phyloP scores from a whole-genome alignment of 2,113 vertebrate genomes.

The Suricata suricatta region DNA sequence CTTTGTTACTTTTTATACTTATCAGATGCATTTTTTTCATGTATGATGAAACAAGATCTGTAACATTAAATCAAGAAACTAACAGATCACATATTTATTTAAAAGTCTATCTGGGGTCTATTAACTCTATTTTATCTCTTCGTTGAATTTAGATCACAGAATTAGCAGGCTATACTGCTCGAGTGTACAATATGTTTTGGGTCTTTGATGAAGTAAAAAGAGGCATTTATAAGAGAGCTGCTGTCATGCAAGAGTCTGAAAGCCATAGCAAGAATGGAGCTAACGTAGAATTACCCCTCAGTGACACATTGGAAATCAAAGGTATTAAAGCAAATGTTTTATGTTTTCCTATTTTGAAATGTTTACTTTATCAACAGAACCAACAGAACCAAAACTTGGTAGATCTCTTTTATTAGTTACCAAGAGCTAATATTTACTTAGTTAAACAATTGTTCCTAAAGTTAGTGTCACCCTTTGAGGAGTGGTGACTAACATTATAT shows the following conservation, averaged over 20 bases:
- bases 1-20: not conserved
- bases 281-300: conserved; percentile 86
- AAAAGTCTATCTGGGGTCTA: not conserved
- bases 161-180: conserved; percentile 96
- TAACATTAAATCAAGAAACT: conserved; percentile 20
- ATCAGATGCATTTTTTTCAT: not conserved
- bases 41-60: not conserved
- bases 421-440: not conserved
- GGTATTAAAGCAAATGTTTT: conserved; percentile 84
- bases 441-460: conserved; percentile 16
- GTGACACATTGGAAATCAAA: conserved; percentile 92
- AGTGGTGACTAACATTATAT: not conserved
- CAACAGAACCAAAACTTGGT: not conserved
- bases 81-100: not conserved
- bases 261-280: conserved; percentile 82
- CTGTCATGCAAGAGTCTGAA: conserved; percentile 82
- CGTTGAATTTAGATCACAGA: conserved; percentile 91
- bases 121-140: conserved; percentile 52
- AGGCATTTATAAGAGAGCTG: conserved; percentile 94
- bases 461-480: conserved; percentile 2
- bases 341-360: not conserved
- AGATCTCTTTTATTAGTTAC: not conserved
- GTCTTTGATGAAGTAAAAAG: conserved; percentile 97
- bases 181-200: conserved; percentile 96
- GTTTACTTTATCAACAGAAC: not conserved